Conservation (phyloP, 2,113 vertebrate genomes). For the Neolamprologus caudopunctatus region DNA sequence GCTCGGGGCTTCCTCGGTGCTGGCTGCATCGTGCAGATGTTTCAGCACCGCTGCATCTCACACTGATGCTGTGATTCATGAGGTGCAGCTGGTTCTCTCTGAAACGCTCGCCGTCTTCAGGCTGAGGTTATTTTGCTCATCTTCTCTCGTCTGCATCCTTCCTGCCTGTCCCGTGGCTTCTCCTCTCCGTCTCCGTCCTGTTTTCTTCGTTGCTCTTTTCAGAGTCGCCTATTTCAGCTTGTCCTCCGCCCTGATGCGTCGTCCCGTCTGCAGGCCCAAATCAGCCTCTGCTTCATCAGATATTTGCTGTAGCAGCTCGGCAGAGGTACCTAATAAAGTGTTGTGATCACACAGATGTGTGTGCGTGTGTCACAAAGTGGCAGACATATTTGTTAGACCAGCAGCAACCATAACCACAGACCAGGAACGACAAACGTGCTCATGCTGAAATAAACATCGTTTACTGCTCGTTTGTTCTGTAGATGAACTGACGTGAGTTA, state of each 20-base stretch:
- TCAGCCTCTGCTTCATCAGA: not conserved
- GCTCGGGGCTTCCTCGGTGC: accelerated
- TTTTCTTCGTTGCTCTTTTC: not conserved
- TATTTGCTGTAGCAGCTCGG: not conserved
- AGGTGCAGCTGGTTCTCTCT: not conserved
- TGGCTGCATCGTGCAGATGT: not conserved
- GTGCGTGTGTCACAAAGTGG: not conserved
- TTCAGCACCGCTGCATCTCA: not conserved
- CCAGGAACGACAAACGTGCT: not conserved
- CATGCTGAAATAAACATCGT: not conserved
- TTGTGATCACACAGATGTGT: not conserved
- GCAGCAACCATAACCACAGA: not conserved
- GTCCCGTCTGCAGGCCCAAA: not conserved
- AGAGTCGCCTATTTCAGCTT: not conserved
- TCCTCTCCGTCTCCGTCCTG: not conserved
- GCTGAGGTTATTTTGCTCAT: not conserved
- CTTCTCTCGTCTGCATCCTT: not conserved
- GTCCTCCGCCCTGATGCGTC: not conserved
- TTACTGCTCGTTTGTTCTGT: accelerated
- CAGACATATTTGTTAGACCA: not conserved
- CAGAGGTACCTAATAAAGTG: not conserved
- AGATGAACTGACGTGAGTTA: not conserved
- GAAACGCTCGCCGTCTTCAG: not conserved
- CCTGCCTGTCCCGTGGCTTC: not conserved
- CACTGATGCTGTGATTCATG: not conserved